Evolutionary conservation across 1,140 invertebrate species (phyloP).

Genomic region (Ridgeia piscesae): DNA sequence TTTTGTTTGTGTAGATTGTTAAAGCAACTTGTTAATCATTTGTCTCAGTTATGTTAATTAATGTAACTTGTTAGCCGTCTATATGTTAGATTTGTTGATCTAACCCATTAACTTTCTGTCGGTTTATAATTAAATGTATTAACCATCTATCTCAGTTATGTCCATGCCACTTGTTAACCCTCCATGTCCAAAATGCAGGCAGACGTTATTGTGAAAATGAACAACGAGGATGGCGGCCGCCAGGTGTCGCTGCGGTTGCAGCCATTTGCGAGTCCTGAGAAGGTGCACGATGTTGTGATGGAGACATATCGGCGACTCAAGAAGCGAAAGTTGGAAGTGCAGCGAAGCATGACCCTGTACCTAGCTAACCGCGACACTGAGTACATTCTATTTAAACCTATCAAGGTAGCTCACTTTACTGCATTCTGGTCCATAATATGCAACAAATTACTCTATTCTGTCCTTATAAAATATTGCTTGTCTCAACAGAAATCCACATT

Average conservation of each 20-base stretch:
- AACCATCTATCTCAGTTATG: not conserved
- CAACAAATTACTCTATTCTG: not conserved
- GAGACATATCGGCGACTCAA: constrained; percentile 71
- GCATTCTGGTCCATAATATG: not conserved
- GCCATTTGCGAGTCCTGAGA: constrained; percentile 60
- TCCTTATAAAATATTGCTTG: not conserved
- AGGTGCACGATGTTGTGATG: constrained; percentile 56
- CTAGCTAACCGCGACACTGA: constrained; percentile 95
- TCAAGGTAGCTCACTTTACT: constrained; percentile 68
- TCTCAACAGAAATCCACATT: too few relatives aligned
- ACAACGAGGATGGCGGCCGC: constrained; percentile 46
- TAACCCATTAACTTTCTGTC: not conserved
- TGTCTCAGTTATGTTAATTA: not conserved
- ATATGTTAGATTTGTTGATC: not conserved
- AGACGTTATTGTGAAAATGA: constrained; percentile 50
- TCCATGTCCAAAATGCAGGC: constrained; percentile 43
- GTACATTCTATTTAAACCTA: constrained; percentile 90
- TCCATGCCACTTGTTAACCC: not conserved
- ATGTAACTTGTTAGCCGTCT: not conserved
- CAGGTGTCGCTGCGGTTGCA: constrained; percentile 49
- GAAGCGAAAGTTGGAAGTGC: constrained; percentile 75
- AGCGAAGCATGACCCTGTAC: constrained; percentile 89
- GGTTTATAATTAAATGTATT: too few relatives aligned
- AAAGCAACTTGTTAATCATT: too few relatives aligned
- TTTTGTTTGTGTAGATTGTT: too few relatives aligned